These are phyloP conservation scores for Epirrhoe alternata DNA, from an alignment of 2,888 invertebrate species.

Conservation along the genomic window DNA sequence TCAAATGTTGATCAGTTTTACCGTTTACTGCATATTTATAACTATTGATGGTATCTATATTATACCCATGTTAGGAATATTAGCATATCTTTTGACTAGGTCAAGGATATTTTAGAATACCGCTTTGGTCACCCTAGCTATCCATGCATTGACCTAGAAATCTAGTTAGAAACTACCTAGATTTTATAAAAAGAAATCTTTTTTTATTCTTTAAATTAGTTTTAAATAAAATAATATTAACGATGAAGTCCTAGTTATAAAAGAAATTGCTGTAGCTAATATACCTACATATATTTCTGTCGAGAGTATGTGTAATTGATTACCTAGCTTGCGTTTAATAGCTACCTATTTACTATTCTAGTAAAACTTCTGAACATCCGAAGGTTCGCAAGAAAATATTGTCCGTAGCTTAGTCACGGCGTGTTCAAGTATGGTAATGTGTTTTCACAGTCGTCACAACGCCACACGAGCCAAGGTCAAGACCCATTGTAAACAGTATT, in stretches of 20 bases:
- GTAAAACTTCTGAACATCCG: conserved; percentile 12
- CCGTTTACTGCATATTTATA: conserved; percentile 11
- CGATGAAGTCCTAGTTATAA: background rate
- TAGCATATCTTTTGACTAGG: background rate
- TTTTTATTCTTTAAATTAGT: background rate
- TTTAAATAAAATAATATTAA: background rate
- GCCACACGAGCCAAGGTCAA: conserved; percentile 64
- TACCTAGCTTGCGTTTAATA: background rate
- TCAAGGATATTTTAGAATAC: conserved; percentile 6
- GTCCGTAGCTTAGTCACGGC: conserved; percentile 60
- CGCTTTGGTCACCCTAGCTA: conserved; percentile 1
- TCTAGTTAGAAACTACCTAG: background rate
- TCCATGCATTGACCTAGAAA: conserved; percentile 1
- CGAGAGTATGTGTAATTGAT: too few species aligned
- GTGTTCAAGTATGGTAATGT: conserved; percentile 68
- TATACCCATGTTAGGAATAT: background rate
- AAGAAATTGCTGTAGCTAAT: background rate
- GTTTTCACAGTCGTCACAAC: conserved; percentile 68
- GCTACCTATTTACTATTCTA: background rate
- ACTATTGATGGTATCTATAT: background rate
- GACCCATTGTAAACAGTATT: conserved; percentile 54
- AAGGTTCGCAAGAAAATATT: conserved; percentile 39
- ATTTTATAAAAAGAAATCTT: conserved; percentile 2
- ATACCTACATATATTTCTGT: too few species aligned
- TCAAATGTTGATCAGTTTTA: conserved; percentile 44